A percentile compares a stretch with the other conserved stretches of the same genome.
These are phyloP conservation scores for Drosophila gaucha DNA, from an alignment of 2,888 invertebrate species.

Conservation along the genomic window DNA sequence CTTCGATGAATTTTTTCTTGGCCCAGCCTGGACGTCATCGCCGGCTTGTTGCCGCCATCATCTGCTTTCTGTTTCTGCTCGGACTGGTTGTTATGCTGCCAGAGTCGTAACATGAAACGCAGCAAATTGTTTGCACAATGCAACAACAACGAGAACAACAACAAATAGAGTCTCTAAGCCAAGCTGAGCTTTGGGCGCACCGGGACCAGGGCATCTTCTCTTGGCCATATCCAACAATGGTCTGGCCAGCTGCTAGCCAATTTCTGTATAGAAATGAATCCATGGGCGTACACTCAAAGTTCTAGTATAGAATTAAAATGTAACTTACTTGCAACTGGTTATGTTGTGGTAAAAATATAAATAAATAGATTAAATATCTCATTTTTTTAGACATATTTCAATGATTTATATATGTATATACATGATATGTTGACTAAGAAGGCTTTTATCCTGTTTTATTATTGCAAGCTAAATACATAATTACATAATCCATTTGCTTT, in stretches of 20 bases:
- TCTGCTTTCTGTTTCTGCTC: constrained; percentile 38
- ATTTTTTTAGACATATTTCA: not conserved
- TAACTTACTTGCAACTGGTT: constrained; percentile 24
- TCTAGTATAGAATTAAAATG: constrained; percentile 30
- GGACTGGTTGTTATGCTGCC: constrained; percentile 47
- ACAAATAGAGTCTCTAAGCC: constrained; percentile 48
- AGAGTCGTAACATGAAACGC: constrained; percentile 73
- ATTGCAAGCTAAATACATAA: too few species aligned
- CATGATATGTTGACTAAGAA: not conserved
- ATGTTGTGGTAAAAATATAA: constrained; percentile 6
- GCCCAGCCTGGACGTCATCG: constrained; percentile 31
- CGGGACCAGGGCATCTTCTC: constrained; percentile 19
- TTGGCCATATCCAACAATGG: constrained; percentile 11
- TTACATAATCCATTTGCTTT: too few species aligned
- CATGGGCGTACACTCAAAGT: constrained; percentile 30
- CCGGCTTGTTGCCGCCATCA: constrained; percentile 48
- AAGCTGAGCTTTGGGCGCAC: constrained; percentile 33
- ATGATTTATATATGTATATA: not conserved
- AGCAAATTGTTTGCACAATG: constrained; percentile 73
- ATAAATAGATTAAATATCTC: constrained; percentile 22
- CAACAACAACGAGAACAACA: constrained; percentile 4
- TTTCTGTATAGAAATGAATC: constrained; percentile 30
- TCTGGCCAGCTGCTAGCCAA: constrained; percentile 17
- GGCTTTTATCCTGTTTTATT: too few species aligned
- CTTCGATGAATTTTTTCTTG: constrained; percentile 67